phyloP scores from a whole-genome alignment of 30 jellyfish, hydroid and myxozoan genomes.

The Hydra vulgaris region DNA sequence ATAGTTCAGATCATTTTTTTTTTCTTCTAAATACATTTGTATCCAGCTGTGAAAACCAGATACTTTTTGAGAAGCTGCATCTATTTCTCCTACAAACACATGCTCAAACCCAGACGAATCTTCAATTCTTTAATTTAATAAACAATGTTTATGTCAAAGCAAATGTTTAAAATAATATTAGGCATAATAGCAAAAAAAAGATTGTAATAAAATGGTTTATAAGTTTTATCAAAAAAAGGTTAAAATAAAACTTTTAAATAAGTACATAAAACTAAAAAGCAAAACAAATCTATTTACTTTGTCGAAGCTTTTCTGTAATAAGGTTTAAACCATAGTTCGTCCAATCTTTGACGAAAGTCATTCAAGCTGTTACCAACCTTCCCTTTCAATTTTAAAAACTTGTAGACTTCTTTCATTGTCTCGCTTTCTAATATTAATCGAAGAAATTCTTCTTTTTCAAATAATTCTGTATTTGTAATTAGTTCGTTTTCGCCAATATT shows the following conservation, averaged over 20 bases:
- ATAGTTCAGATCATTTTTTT: constrained; percentile 39
- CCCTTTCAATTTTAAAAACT: constrained; percentile 35
- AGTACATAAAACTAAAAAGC: background rate
- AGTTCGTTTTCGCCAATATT: constrained; percentile 62
- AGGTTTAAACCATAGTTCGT: constrained; percentile 66
- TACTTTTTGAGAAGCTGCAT: constrained; percentile 40
- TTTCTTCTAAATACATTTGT: constrained; percentile 71
- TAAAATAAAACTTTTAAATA: background rate
- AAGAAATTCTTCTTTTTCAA: constrained; percentile 53
- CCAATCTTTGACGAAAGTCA: constrained; percentile 40
- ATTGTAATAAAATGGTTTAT: background rate
- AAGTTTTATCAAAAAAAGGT: background rate
- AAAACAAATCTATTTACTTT: constrained; percentile 27
- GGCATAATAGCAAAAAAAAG: background rate
- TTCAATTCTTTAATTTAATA: constrained; percentile 30
- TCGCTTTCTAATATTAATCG: constrained; percentile 37
- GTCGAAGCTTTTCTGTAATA: constrained; percentile 58
- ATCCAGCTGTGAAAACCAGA: constrained; percentile 87
- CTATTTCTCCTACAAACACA: constrained; percentile 82
- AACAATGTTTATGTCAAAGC: background rate
- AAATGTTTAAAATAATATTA: background rate
- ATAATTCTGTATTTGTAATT: constrained; percentile 50
- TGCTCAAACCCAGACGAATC: constrained; percentile 90
- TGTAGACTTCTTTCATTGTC: constrained; percentile 59
- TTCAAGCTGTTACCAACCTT: constrained; percentile 26